These are phyloP conservation scores for Hippolais icterina DNA, from an alignment of 2,113 vertebrate genomes.

Conservation along the genomic window DNA sequence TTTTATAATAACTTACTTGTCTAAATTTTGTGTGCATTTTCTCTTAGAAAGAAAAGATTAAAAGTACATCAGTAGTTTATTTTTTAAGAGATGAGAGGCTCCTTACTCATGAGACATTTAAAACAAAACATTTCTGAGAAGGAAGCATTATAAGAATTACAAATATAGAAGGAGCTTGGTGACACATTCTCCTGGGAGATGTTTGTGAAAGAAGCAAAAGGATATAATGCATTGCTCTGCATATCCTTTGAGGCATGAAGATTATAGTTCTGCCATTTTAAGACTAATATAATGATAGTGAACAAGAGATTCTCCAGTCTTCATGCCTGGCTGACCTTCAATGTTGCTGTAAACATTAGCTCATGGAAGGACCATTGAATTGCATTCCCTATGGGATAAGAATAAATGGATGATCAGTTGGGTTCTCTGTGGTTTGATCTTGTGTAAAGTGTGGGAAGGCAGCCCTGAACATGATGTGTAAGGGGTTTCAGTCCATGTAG, in stretches of 20 bases:
- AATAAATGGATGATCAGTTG: neutral
- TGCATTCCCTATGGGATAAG: neutral
- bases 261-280: neutral
- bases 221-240: neutral
- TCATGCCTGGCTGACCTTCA: neutral
- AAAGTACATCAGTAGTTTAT: neutral
- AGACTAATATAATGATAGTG: neutral
- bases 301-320: neutral
- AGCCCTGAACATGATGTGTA: neutral
- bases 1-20: neutral
- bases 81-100: neutral
- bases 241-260: neutral
- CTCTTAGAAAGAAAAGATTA: neutral
- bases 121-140: neutral
- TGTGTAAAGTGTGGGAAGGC: neutral
- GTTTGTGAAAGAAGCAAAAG: neutral
- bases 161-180: neutral
- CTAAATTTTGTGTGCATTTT: neutral
- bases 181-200: neutral
- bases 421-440: neutral
- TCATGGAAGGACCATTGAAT: neutral
- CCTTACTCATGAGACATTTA: neutral
- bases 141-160: neutral
- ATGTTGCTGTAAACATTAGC: neutral
- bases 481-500: neutral